Conservation (phyloP, 1,140 invertebrate genomes). For the Drosophila littoralis region DNA sequence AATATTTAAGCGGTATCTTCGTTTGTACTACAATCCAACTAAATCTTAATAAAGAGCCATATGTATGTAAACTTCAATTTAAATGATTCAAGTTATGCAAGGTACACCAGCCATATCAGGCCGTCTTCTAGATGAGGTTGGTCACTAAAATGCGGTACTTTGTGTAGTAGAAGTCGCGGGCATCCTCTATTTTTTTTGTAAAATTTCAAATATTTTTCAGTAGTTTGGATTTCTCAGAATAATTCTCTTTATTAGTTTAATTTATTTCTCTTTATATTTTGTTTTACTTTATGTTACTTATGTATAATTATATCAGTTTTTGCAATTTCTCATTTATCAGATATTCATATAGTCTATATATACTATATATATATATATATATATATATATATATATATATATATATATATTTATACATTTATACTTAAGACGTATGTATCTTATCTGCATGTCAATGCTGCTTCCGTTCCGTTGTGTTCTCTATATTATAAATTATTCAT, state of each 20-base stretch:
- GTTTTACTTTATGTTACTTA: constrained; percentile 65
- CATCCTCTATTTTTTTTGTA: no score
- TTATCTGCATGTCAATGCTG: constrained; percentile 66
- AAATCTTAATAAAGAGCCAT: no score
- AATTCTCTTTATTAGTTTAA: constrained; percentile 82
- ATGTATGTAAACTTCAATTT: no score
- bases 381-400: neutral
- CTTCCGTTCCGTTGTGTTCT: constrained; percentile 41
- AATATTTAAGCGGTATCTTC: no score
- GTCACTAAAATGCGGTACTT: no score
- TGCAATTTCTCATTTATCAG: constrained; percentile 74
- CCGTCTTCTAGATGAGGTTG: no score
- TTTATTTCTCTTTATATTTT: constrained; percentile 61
- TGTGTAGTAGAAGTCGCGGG: no score
- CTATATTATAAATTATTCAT: constrained; percentile 23
- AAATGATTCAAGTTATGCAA: no score
- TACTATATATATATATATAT: no score
- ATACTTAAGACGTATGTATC: constrained; percentile 65
- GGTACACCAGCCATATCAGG: no score
- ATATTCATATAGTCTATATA: constrained; percentile 62
- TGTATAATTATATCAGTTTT: constrained; percentile 74
- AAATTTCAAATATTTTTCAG: constrained; percentile 5
- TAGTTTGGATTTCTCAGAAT: constrained; percentile 72
- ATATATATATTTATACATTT: constrained; percentile 58
- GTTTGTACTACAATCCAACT: no score